Base-by-base conservation (phyloP, 35 echinoderm and acorn worm genomes). In the Patiria miniata region DNA sequence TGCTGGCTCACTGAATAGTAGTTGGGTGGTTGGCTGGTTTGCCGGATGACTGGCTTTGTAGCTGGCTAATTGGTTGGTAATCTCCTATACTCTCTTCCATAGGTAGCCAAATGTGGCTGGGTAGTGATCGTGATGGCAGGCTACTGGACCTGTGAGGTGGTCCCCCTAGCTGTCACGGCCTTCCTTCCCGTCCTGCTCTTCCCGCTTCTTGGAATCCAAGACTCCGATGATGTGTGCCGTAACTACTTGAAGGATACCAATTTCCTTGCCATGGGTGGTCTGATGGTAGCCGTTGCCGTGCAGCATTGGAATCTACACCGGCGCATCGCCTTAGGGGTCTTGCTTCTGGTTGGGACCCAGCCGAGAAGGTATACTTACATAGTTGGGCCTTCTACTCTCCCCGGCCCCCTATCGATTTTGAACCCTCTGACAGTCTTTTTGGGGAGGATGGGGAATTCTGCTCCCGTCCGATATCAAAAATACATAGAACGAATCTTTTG, bases 211-310 rank as follows among this genome's bases (percentile, higher is more conserved):
- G 93, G 93, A 9, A 61, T 95, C 0, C 56, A 83, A 58, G 87
- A 91, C 56, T 89, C 89, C 0, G 87, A 95, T 76, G 93, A 94
- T 8, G 92, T 94, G 32, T 95, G 89, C 36, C 57, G 86, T 26
- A 94, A 92, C 51, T 99, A 99, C 82, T 82, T 95, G 32, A 91
- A 92, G 61, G 96, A 99, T 39, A 99, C 93, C 30, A 91, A 90
- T 19, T 85, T 99, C 37, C 37, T 99, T 68, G 91, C 92, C 76
- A 83, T 99, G 30, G 92, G 92, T 30, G 89, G 96, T 58, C 77
- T 99, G 39, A 90, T 99, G 0, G 84, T 99, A 30, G 96, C 96
- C 0, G 83, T 94, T 6, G 85, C 96, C 9, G 82, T 99, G 1
- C 92, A 99, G 59, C 78, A 94, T 17, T 81, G 96, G 86, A 99